phyloP scores from a whole-genome alignment of 2,797 vertebrate species.

The Rhabdophis nuchalis region DNA sequence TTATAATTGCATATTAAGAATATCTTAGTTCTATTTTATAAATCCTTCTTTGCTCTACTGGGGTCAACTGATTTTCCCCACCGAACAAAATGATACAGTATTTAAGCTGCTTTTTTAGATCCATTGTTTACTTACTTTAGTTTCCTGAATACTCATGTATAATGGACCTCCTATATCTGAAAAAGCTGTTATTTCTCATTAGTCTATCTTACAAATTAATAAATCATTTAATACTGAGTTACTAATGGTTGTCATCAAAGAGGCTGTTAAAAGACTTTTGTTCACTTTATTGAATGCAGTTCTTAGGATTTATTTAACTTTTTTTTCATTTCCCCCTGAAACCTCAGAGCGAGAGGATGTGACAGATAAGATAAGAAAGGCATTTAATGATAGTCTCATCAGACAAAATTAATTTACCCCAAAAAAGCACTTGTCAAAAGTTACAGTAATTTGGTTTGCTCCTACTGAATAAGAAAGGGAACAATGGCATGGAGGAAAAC shows the following conservation, averaged over 20 bases:
- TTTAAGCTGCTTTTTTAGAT: constrained; percentile 38
- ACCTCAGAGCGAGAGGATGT: not conserved
- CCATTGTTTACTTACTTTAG: constrained; percentile 37
- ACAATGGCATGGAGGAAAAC: not conserved
- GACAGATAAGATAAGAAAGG: constrained; percentile 29
- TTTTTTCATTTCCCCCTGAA: constrained; percentile 17
- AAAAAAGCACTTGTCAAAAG: not conserved
- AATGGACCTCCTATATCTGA: not conserved
- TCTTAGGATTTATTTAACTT: constrained; percentile 34
- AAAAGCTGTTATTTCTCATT: not conserved
- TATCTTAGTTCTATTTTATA: not conserved
- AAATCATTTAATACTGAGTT: constrained; percentile 36
- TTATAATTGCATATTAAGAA: constrained; percentile 24
- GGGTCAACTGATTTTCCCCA: not conserved
- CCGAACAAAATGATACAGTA: constrained; percentile 17
- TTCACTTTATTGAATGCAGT: constrained; percentile 52
- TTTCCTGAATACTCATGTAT: constrained; percentile 7
- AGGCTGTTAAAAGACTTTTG: constrained; percentile 28
- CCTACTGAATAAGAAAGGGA: not conserved
- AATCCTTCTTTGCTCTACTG: constrained; percentile 25
- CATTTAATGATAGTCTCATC: constrained; percentile 8
- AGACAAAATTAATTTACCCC: not conserved
- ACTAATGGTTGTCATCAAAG: constrained; percentile 38
- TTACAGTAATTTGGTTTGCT: not conserved
- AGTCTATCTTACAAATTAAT: constrained; percentile 54